phyloP scores from a whole-genome alignment of 2,113 vertebrate species.

The Cavia porcellus region DNA sequence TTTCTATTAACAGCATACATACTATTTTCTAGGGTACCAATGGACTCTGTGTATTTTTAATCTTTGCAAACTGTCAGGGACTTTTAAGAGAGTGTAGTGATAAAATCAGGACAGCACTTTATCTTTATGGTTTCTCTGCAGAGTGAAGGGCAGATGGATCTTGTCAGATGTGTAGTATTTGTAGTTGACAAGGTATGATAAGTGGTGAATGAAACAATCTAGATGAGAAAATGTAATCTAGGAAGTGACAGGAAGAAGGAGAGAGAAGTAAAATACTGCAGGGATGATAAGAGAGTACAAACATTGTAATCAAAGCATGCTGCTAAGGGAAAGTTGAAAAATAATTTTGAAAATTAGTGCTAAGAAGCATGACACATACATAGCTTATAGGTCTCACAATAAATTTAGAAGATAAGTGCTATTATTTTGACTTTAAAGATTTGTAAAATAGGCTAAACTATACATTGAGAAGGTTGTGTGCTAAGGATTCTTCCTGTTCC shows the following conservation, averaged over 20 bases:
- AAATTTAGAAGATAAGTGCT: neutral
- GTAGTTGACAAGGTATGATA: neutral
- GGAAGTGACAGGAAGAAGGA: neutral
- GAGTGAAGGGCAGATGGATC: accelerated
- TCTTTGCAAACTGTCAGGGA: neutral
- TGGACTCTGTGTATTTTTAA: neutral
- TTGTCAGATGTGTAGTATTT: accelerated
- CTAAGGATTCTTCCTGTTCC: neutral
- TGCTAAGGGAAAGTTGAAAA: constrained; percentile 12
- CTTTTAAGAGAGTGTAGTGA: neutral
- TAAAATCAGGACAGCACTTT: neutral
- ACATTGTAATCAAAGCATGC: neutral
- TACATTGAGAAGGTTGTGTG: neutral
- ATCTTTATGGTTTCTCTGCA: neutral
- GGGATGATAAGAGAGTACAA: constrained; percentile 2
- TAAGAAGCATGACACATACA: neutral
- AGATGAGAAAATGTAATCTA: neutral
- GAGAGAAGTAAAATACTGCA: neutral
- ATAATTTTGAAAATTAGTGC: constrained; percentile 24
- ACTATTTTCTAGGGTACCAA: neutral
- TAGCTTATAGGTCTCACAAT: neutral
- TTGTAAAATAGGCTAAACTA: neutral
- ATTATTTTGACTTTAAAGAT: neutral
- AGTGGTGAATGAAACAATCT: neutral
- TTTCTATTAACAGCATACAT: neutral